A percentile compares a stretch with the other conserved stretches of the same genome.
Conservation (phyloP, 2,113 vertebrate genomes). For the Clarias magur region DNA sequence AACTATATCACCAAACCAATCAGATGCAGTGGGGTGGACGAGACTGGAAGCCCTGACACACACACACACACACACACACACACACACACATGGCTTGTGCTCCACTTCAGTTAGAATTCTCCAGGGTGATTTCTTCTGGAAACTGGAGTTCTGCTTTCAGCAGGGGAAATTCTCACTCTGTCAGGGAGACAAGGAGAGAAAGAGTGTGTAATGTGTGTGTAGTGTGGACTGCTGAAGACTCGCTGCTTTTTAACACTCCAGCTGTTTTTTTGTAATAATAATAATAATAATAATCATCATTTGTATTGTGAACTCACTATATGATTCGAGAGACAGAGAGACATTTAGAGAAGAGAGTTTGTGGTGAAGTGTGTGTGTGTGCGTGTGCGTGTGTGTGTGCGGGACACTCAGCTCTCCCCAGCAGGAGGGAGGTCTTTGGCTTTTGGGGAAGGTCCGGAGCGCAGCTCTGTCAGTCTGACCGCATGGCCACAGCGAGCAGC, state of each 20-base stretch:
- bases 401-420: constrained; percentile 27
- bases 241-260: neutral
- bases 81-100: neutral
- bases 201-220: neutral
- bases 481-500: constrained; percentile 52
- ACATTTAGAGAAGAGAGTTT: neutral
- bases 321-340: neutral
- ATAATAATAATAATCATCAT: constrained; percentile 8
- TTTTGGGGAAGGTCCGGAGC: constrained; percentile 44
- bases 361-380: neutral
- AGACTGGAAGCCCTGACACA: neutral
- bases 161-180: neutral
- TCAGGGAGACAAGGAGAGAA: neutral
- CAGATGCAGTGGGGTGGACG: neutral
- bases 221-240: too few species aligned
- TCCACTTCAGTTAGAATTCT: neutral
- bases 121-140: constrained; percentile 10
- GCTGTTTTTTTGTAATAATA: neutral
- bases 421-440: constrained; percentile 52
- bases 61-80: neutral
- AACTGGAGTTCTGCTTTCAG: neutral
- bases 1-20: neutral
- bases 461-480: neutral
- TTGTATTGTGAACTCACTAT: neutral
- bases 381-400: too few species aligned